phyloP scores from a whole-genome alignment of 2,797 vertebrate species.

The Morus bassanus region DNA sequence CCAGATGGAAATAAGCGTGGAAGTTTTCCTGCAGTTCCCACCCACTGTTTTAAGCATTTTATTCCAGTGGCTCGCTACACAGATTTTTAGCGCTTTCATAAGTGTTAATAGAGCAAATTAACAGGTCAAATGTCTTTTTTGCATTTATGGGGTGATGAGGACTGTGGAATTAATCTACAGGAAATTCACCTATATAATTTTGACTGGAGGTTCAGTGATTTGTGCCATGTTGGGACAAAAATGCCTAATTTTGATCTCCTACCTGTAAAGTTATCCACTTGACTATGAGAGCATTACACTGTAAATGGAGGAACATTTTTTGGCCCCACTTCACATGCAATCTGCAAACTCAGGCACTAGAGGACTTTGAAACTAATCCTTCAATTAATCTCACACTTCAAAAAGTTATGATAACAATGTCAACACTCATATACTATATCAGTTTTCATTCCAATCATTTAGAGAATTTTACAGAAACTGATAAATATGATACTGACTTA shows the following conservation, averaged over 20 bases:
- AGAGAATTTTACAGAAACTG: not conserved
- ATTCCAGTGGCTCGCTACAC: not conserved
- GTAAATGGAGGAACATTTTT: not conserved
- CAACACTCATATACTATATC: not conserved
- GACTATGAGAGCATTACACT: not conserved
- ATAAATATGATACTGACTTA: not conserved
- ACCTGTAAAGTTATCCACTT: not conserved
- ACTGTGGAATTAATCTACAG: not conserved
- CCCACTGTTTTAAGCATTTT: not conserved
- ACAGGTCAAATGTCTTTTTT: not conserved
- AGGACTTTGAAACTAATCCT: not conserved
- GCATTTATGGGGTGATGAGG: not conserved
- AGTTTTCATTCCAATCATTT: not conserved
- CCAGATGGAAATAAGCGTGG: not conserved
- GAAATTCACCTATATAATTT: not conserved
- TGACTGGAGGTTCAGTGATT: not conserved
- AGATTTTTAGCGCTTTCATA: not conserved
- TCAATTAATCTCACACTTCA: not conserved
- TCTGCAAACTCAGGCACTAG: not conserved
- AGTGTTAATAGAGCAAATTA: not conserved
- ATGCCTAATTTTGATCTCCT: not conserved
- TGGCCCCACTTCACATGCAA: not conserved
- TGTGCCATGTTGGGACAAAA: not conserved
- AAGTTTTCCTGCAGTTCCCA: not conserved
- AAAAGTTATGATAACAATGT: not conserved